Evolutionary conservation across 2,797 vertebrate species (phyloP), one percentile per base, ranked within the genome.

Genomic region (Alca torda): DNA sequence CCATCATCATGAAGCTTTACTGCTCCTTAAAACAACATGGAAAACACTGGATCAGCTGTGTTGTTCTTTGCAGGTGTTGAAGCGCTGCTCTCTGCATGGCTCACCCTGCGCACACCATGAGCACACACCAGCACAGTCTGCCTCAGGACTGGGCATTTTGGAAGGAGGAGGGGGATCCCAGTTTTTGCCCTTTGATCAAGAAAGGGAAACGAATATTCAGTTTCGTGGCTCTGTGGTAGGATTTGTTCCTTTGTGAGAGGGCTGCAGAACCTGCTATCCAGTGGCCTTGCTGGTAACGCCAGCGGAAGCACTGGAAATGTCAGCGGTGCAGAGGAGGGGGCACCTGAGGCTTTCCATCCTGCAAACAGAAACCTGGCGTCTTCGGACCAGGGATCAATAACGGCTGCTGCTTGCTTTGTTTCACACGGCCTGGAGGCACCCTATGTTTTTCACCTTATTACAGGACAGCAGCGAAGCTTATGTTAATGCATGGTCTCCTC

Each of bases 1-100:
- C 95, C 61, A 57, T 74, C 78, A 75, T 37, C 10, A 16, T 69
- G 12, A 78, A 94, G 46, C 67, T 95, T 96, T 95, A 84, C 53
- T 74, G 39, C 48, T 82, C 72, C 89, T 96, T 92, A 95, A 95
- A 83, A n/a, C 24, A 39, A 39, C 45, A 53, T 16, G 26, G 59
- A 56, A 60, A 61, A 84, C 84, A 92, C 31, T 0, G 0, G 68
- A 89, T 91, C 70, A 69, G 63, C 80, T 87, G 45, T 53, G 80
- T 87, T 92, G 48, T 60, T 87, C 54, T 80, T 79, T 75, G 48
- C 12, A 14, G 8, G 31, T 33, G 18, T 16, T 74, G 46, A 73
- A 85, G 24, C 8, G 5, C 57, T 61, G 30, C 37, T 70, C 54
- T 35, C 78, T 68, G 56, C 1, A 0, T 37, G 37, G 56, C 24